Evolutionary conservation across 2,888 invertebrate species (phyloP).

Genomic region (Watsonalla cultraria): DNA sequence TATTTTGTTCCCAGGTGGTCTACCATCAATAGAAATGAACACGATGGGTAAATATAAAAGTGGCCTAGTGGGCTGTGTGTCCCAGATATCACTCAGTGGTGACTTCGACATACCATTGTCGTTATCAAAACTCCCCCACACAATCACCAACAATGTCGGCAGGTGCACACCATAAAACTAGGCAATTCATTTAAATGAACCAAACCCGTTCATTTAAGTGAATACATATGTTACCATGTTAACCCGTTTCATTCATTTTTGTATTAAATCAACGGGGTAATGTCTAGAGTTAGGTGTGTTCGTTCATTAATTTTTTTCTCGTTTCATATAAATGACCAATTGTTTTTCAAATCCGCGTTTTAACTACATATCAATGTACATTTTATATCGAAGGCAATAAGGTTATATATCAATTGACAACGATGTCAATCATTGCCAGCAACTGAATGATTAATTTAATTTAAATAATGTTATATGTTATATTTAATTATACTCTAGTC

Average conservation of each 20-base stretch:
- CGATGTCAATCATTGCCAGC: conserved; percentile 11
- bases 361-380: conserved; percentile 65
- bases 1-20: conserved; percentile 84
- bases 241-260: conserved; percentile 13
- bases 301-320: conserved; percentile 16
- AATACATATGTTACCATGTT: conserved; percentile 18
- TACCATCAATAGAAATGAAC: conserved; percentile 85
- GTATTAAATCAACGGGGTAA: conserved; percentile 10
- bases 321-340: conserved; percentile 33
- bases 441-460: conserved; percentile 10
- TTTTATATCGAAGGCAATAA: conserved; percentile 64
- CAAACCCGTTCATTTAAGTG: conserved; percentile 30
- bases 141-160: conserved; percentile 76
- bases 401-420: conserved; percentile 32
- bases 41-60: conserved; percentile 84
- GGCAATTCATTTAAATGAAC: conserved; percentile 34
- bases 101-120: conserved; percentile 87
- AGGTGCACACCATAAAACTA: conserved; percentile 60
- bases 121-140: conserved; percentile 80
- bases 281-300: conserved; percentile 13
- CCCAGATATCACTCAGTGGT: conserved; percentile 88
- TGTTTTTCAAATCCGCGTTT: conserved; percentile 42
- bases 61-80: conserved; percentile 90
- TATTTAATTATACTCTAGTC: conserved; percentile 53
- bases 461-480: conserved; percentile 14